Percentiles rank a stretch among this genome's conserved stretches.
phyloP scores from a whole-genome alignment of 2,797 vertebrate species.

The Lateolabrax maculatus region DNA sequence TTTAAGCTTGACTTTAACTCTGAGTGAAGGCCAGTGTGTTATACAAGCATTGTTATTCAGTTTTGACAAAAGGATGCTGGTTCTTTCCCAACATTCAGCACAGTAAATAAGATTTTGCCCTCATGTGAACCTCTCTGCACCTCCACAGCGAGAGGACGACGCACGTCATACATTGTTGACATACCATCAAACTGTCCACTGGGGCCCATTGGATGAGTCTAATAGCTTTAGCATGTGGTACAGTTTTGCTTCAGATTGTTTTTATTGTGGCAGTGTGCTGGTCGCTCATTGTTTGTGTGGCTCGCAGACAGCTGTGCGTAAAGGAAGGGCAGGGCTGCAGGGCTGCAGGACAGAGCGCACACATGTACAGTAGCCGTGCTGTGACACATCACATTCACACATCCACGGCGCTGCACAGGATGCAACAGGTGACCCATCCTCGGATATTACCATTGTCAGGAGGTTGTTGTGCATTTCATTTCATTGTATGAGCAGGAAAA shows the following conservation, averaged over 20 bases:
- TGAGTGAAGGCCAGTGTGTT: conserved; percentile 36
- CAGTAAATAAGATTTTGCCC: conserved; percentile 57
- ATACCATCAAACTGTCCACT: conserved; percentile 64
- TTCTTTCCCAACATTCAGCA: conserved; percentile 38
- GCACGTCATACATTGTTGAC: conserved; percentile 71
- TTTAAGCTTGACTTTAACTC: background rate
- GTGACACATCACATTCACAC: conserved; percentile 43
- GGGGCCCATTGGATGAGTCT: conserved; percentile 63
- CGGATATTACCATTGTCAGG: conserved; percentile 26
- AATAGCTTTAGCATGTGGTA: conserved; percentile 74
- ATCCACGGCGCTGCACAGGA: conserved; percentile 47
- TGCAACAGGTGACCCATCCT: conserved; percentile 61
- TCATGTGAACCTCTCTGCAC: conserved; percentile 56
- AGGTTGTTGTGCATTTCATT: background rate
- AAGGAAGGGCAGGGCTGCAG: conserved; percentile 56
- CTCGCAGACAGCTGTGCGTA: conserved; percentile 46
- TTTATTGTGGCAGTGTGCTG: conserved; percentile 49
- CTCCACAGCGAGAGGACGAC: conserved; percentile 37
- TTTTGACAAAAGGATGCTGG: conserved; percentile 17
- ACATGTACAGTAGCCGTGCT: background rate
- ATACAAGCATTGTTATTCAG: conserved; percentile 52
- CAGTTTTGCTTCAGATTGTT: too few species aligned
- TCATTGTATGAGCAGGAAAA: too few species aligned
- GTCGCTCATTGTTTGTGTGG: conserved; percentile 68
- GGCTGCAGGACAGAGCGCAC: conserved; percentile 12